Evolutionary conservation across 2,888 invertebrate species (phyloP).

Genomic region (Alloscopus bannaensis): DNA sequence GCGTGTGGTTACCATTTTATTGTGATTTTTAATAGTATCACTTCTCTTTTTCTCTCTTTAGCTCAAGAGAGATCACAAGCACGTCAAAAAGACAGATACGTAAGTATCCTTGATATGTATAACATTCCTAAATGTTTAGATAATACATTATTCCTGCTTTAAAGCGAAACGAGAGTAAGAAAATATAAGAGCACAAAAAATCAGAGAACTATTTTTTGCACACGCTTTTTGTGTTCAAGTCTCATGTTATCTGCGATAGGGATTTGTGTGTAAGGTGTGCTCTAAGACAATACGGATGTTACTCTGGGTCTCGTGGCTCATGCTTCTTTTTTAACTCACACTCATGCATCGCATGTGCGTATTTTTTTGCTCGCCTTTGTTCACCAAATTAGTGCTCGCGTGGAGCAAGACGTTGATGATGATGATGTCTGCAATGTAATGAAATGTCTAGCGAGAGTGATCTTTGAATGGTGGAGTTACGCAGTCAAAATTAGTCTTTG

Average conservation of each 20-base stretch:
- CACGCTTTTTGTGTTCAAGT: constrained; percentile 18
- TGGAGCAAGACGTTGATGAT: constrained; percentile 14
- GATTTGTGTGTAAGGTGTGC: constrained; percentile 24
- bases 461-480: constrained; percentile 7
- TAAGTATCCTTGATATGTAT: constrained; percentile 25
- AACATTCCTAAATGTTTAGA: constrained; percentile 23
- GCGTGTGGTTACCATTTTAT: constrained; percentile 61
- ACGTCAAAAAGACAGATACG: constrained; percentile 30
- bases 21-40: constrained; percentile 39
- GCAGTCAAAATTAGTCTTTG: constrained; percentile 34
- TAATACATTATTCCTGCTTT: constrained; percentile 25
- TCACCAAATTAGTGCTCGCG: constrained; percentile 30
- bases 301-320: constrained; percentile 50
- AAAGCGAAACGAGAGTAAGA: constrained; percentile 12
- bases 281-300: constrained; percentile 53
- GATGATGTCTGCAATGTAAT: constrained; percentile 26
- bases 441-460: not conserved
- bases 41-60: no score
- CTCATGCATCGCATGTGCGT: constrained; percentile 23
- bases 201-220: constrained; percentile 1
- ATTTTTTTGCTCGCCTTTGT: constrained; percentile 4
- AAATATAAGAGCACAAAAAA: constrained; percentile 16
- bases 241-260: constrained; percentile 29
- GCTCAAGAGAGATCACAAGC: constrained; percentile 50
- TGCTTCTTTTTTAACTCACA: constrained; percentile 34